These are phyloP conservation scores for Ptyas mucosa DNA, from an alignment of 2,113 vertebrate species.

Conservation along the genomic window DNA sequence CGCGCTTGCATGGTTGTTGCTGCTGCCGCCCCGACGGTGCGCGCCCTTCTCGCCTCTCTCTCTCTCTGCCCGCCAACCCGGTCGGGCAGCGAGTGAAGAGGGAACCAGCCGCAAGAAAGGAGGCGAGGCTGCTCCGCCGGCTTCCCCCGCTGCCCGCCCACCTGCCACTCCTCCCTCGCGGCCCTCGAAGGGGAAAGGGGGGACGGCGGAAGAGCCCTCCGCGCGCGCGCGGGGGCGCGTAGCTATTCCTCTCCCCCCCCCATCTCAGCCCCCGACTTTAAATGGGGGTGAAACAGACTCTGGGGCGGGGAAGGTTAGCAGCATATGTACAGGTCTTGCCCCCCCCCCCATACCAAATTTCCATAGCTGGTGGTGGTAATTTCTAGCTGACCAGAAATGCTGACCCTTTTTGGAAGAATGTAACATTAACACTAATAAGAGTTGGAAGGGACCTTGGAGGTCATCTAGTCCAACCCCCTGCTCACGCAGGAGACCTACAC, in stretches of 20 bases:
- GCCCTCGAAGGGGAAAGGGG: background rate
- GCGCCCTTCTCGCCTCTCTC: background rate
- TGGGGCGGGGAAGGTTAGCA: background rate
- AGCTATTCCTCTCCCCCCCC: background rate
- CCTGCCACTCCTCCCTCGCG: background rate
- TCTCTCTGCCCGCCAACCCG: background rate
- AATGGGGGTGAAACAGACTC: background rate
- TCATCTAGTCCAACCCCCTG: too few relatives aligned
- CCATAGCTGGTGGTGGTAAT: background rate
- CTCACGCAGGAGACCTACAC: too few relatives aligned
- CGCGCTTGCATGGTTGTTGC: slow-evolving; percentile 84
- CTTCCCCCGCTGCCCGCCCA: background rate
- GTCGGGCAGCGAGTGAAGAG: background rate
- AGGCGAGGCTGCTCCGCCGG: background rate
- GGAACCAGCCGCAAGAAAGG: background rate
- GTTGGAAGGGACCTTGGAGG: too few relatives aligned
- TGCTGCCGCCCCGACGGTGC: slow-evolving; percentile 14
- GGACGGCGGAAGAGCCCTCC: background rate
- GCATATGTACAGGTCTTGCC: background rate
- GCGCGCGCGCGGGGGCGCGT: background rate
- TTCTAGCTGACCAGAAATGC: background rate
- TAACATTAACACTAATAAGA: too few relatives aligned
- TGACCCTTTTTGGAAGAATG: background rate
- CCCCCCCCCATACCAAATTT: background rate
- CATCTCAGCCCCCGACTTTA: background rate